A percentile compares a stretch with the other conserved stretches of the same genome.
These are phyloP conservation scores for Charaxes varanes DNA, from an alignment of 1,140 invertebrate genomes.

Conservation along the genomic window DNA sequence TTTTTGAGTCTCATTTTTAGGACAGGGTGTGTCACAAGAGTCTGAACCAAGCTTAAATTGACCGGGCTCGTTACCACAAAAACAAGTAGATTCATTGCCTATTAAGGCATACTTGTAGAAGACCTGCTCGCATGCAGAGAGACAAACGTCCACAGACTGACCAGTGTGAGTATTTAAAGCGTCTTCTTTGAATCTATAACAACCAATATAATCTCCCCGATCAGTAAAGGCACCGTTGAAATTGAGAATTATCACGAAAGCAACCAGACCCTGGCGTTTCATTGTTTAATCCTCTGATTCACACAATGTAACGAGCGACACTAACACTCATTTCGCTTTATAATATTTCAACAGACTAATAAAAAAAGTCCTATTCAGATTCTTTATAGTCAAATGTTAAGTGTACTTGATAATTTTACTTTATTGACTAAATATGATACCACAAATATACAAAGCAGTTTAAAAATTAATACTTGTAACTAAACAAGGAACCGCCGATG, in stretches of 20 bases:
- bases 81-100: slow-evolving; percentile 62
- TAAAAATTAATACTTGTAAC: no score
- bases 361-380: no score
- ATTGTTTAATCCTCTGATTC: no score
- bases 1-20: slow-evolving; percentile 71
- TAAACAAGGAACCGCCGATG: no score
- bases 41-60: slow-evolving; percentile 38
- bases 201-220: slow-evolving; percentile 59
- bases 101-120: slow-evolving; percentile 64
- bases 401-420: no score
- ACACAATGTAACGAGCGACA: no score
- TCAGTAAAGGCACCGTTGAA: slow-evolving; percentile 24
- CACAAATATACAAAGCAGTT: no score
- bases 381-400: no score
- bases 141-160: slow-evolving; percentile 60
- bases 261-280: slow-evolving; percentile 28
- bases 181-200: slow-evolving; percentile 45
- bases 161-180: slow-evolving; percentile 60
- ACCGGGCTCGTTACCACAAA: slow-evolving; percentile 56
- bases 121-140: slow-evolving; percentile 62
- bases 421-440: no score
- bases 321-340: no score
- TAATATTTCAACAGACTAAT: no score
- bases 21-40: slow-evolving; percentile 62
- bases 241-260: slow-evolving; percentile 23